Conservation (phyloP, 2,113 vertebrate genomes). For the Pelvicachromis taeniatus region DNA sequence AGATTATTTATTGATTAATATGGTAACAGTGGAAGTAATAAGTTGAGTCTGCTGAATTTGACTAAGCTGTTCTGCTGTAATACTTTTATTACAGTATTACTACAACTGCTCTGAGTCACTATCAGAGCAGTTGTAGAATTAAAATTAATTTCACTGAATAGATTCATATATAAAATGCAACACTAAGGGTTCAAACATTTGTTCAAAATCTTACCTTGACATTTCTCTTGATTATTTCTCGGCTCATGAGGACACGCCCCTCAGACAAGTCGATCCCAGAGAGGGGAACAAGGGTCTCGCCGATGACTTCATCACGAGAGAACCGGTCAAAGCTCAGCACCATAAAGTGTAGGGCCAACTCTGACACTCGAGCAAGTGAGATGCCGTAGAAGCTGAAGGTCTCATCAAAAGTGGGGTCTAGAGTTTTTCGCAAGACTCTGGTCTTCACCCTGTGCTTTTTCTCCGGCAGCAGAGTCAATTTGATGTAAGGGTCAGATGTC, state of each 20-base stretch:
- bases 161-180: neutral
- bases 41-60: neutral
- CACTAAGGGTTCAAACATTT: neutral
- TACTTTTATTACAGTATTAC: too few species aligned
- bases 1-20: neutral
- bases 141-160: neutral
- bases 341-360: constrained; percentile 90
- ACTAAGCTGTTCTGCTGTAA: neutral
- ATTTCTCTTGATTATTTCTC: constrained; percentile 94
- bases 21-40: neutral
- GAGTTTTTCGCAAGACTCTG: constrained; percentile 92
- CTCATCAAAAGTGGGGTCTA: constrained; percentile 96
- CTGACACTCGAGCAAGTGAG: constrained; percentile 83
- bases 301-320: constrained; percentile 95
- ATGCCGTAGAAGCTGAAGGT: constrained; percentile 98
- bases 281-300: constrained; percentile 91
- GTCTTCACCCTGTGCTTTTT: constrained; percentile 99
- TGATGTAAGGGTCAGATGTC: constrained; percentile 98
- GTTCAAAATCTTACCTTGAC: constrained; percentile 81
- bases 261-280: constrained; percentile 85
- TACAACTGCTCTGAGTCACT: too few species aligned
- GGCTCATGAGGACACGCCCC: constrained; percentile 89
- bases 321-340: constrained; percentile 96
- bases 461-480: constrained; percentile 94
- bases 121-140: neutral